A percentile compares a stretch with the other conserved stretches of the same genome.
phyloP scores from a whole-genome alignment of 2,797 vertebrate species.

The Pipistrellus nathusii region DNA sequence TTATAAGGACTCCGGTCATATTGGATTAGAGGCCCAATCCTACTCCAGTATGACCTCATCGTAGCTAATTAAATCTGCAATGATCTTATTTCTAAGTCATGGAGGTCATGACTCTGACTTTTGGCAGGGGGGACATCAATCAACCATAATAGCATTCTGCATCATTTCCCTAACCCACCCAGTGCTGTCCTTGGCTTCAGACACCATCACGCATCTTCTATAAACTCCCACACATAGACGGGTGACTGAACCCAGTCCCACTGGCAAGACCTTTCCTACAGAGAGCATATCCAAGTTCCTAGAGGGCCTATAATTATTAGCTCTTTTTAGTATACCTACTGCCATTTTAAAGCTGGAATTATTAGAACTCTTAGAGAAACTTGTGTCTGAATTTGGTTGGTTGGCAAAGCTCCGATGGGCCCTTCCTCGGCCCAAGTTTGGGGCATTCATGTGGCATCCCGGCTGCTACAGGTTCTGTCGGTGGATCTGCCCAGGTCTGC shows the following conservation, averaged over 20 bases:
- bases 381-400: background rate
- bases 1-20: background rate
- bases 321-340: background rate
- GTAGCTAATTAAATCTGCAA: background rate
- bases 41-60: background rate
- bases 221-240: background rate
- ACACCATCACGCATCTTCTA: background rate
- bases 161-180: background rate
- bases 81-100: background rate
- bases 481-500: constrained; percentile 86
- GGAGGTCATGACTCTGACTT: background rate
- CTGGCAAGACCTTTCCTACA: background rate
- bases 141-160: accelerated
- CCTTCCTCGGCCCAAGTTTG: accelerated
- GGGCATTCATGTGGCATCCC: background rate
- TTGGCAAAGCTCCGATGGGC: background rate
- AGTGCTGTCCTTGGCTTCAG: background rate
- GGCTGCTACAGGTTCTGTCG: constrained; percentile 87
- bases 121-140: background rate
- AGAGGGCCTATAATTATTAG: background rate
- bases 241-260: background rate
- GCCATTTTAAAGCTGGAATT: background rate
- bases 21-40: background rate
- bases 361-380: background rate
- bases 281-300: background rate